phyloP scores from a whole-genome alignment of 2,888 invertebrate species.

The Sabatieria punctata region DNA sequence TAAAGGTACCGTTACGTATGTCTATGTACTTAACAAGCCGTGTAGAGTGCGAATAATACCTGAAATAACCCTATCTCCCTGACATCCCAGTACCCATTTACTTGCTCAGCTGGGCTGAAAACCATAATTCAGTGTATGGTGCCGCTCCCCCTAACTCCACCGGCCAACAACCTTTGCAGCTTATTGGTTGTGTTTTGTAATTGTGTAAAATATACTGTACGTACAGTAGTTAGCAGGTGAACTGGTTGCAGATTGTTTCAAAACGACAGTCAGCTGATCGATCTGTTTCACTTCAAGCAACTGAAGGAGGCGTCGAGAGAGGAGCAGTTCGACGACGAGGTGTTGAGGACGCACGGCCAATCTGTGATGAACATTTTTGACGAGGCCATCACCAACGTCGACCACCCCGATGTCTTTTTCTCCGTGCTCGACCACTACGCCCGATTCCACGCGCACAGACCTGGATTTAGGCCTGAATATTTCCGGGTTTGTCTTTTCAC shows the following conservation, averaged over 20 bases:
- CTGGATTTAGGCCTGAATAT: constrained; percentile 64
- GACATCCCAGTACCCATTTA: too few relatives aligned
- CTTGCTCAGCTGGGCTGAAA: too few relatives aligned
- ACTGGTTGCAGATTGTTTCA: constrained; percentile 65
- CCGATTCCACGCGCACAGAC: constrained; percentile 61
- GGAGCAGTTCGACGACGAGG: constrained; percentile 60
- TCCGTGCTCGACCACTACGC: constrained; percentile 64
- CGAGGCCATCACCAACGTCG: constrained; percentile 67
- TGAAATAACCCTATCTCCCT: too few relatives aligned
- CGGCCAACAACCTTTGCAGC: too few relatives aligned
- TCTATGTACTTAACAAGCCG: too few relatives aligned
- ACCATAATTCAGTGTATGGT: too few relatives aligned
- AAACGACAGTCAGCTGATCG: constrained; percentile 57
- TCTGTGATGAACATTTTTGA: constrained; percentile 75
- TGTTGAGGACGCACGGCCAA: constrained; percentile 66
- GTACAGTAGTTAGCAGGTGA: too few relatives aligned
- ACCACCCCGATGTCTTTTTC: constrained; percentile 66
- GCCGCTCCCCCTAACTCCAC: too few relatives aligned
- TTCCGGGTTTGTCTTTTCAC: constrained; percentile 56
- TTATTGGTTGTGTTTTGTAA: too few relatives aligned
- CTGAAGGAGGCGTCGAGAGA: constrained; percentile 50
- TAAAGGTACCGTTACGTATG: too few relatives aligned
- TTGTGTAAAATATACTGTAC: too few relatives aligned
- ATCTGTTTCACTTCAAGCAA: constrained; percentile 61
- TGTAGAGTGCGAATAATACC: too few relatives aligned